Evolutionary conservation across 1,140 invertebrate species (phyloP), one percentile per base, ranked within the genome.

Genomic region (Tetragnatha versicolor): DNA sequence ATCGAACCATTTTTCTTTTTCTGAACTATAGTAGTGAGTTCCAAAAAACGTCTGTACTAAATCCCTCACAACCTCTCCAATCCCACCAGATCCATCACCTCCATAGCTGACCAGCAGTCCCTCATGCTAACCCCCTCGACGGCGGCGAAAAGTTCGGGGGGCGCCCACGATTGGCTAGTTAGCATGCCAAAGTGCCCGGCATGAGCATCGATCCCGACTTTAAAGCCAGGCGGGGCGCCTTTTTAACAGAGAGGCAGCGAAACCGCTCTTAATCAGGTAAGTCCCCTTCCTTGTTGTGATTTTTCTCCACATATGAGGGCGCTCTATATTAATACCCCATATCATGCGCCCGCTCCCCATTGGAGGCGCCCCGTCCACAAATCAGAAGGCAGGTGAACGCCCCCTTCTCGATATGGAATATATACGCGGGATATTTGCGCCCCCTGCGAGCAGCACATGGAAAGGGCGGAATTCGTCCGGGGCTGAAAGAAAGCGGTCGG

Each of bases 361-460:
- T 77, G 75, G 75, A 65, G 75, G 75, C 63, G 60, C 45, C 35
- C 20, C 39, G 29, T 60, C 68, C 61, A 77, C 75, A 77, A 77
- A 77, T 77, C 75, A 77, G 61, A 77, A 66, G 39, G 47, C 29
- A 45, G 53, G 72, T 51, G 35, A 45, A 77, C 75, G 75, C 75
- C 75, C 75, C 75, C 51, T 77, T 77, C n/a, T 77, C 75, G 45
- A 77, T 77, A 77, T 77, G 75, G 75, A 77, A 77, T 77, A 77
- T 77, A 63, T 45, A 77, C 31, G 75, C 47, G 61, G 72, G 53
- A 53, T 77, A 66, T 77, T 65, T 65, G 42, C 29, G 60, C 45
- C 53, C 55, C 35, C 47, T 77, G 31, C 55, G 35, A 58, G 63
- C 35, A 17, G 53, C 35, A 60, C 53, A 51, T n/a, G 53, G 49